A percentile compares a stretch with the other conserved stretches of the same genome.
phyloP scores from a whole-genome alignment of 2,797 vertebrate genomes.

The Borostomias antarcticus region DNA sequence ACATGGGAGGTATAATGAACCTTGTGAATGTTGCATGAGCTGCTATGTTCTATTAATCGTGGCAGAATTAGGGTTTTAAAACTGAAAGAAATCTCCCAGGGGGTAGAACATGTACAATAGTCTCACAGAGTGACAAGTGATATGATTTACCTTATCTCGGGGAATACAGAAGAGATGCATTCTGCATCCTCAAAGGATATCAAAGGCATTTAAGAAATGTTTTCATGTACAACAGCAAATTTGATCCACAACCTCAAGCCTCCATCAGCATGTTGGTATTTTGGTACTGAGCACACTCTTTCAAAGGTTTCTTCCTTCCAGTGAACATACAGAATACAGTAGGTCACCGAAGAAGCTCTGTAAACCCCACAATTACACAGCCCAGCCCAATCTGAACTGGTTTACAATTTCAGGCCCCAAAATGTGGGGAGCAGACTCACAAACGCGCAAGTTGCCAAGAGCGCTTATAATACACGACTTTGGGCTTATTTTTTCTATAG shows the following conservation, averaged over 20 bases:
- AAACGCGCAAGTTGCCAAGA: too few relatives aligned
- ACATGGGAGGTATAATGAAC: conserved; percentile 3
- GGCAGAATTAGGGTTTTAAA: conserved; percentile 8
- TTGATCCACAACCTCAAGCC: conserved; percentile 12
- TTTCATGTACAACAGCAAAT: background rate
- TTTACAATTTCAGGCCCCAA: conserved; percentile 5
- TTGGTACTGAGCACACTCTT: background rate
- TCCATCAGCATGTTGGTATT: conserved; percentile 1
- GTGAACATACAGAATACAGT: background rate
- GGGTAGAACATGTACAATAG: background rate
- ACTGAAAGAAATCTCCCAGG: conserved; percentile 13
- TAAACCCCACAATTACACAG: conserved; percentile 19
- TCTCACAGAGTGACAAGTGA: background rate
- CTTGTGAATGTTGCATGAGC: conserved; percentile 26
- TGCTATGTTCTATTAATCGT: background rate
- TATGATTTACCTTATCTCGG: background rate
- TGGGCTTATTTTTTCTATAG: too few relatives aligned
- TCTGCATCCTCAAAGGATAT: background rate
- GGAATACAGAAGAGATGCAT: background rate
- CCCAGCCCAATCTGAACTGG: conserved; percentile 6
- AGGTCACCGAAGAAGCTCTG: background rate
- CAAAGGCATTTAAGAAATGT: background rate
- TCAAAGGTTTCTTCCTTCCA: background rate
- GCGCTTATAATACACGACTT: too few relatives aligned
- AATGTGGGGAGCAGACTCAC: background rate